phyloP scores from a whole-genome alignment of 2,113 vertebrate species.

The Pantherophis guttatus region DNA sequence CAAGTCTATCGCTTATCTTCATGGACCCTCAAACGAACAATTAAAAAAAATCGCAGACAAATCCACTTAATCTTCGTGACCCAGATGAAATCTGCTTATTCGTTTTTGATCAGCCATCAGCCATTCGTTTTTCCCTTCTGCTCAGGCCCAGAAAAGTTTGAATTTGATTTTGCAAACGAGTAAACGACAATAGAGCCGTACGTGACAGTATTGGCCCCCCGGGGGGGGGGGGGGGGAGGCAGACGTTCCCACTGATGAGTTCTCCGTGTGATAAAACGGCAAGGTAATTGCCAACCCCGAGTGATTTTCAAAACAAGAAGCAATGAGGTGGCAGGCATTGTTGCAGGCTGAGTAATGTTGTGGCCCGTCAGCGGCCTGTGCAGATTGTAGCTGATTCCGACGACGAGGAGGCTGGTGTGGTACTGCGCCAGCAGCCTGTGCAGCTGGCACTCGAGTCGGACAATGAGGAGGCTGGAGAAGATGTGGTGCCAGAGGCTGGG shows the following conservation, averaged over 20 bases:
- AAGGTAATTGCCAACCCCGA: slow-evolving; percentile 32
- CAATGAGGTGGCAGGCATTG: not conserved
- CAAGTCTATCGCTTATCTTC: not conserved
- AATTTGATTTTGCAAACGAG: not conserved
- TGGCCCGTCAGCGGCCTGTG: no score
- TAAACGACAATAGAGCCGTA: not conserved
- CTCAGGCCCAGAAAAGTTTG: not conserved
- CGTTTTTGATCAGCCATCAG: slow-evolving; percentile 5
- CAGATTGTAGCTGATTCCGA: no score
- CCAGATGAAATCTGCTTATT: slow-evolving; percentile 31
- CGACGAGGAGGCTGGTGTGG: no score
- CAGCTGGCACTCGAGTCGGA: no score
- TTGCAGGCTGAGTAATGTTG: not conserved
- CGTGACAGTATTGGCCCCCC: not conserved
- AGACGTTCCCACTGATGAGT: not conserved
- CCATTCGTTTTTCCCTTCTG: not conserved
- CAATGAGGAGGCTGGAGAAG: no score
- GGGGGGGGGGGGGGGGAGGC: no score
- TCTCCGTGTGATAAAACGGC: not conserved
- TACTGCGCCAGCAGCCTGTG: no score
- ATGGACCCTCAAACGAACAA: not conserved
- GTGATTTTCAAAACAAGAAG: not conserved
- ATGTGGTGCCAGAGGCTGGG: no score
- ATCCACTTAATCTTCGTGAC: not conserved
- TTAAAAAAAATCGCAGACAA: not conserved